Evolutionary conservation across 2,888 invertebrate genomes (phyloP).

Genomic region (Operophtera brumata): DNA sequence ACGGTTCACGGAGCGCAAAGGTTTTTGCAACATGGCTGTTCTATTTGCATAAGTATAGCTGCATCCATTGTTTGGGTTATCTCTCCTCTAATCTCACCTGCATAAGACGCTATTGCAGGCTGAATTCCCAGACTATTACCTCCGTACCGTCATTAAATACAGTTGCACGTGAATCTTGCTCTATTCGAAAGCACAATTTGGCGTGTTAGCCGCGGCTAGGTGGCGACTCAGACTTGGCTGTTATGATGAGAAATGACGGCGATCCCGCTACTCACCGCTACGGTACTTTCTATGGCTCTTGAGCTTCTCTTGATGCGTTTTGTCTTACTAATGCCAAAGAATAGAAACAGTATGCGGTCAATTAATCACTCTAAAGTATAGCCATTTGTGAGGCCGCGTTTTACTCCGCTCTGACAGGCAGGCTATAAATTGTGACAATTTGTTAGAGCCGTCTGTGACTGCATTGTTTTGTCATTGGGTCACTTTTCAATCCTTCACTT

Average conservation of each 20-base stretch:
- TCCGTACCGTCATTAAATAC: conserved; percentile 70
- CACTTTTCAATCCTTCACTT: conserved; percentile 19
- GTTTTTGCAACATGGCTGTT: conserved; percentile 57
- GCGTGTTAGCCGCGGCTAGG: conserved; percentile 52
- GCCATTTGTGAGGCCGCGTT: conserved; percentile 44
- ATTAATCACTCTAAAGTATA: conserved; percentile 61
- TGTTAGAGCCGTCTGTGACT: conserved; percentile 26
- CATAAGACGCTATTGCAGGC: conserved; percentile 52
- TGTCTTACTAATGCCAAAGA: conserved; percentile 53
- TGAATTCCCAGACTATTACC: conserved; percentile 74
- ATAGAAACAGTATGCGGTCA: conserved; percentile 43
- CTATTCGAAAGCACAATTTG: conserved; percentile 72
- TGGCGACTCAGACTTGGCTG: conserved; percentile 36
- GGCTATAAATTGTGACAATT: conserved; percentile 31
- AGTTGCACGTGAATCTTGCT: conserved; percentile 69
- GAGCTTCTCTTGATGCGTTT: conserved; percentile 72
- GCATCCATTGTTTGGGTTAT: conserved; percentile 74
- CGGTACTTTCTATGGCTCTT: conserved; percentile 73
- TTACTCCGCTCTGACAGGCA: conserved; percentile 36
- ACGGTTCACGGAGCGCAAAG: conserved; percentile 42
- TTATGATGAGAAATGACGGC: conserved; percentile 68
- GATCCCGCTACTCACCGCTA: conserved; percentile 73
- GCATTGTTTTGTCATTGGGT: conserved; percentile 30
- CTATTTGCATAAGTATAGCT: conserved; percentile 63
- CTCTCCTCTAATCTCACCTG: conserved; percentile 66